Base-by-base conservation (phyloP, 2,888 invertebrate genomes). In the Acanthosepion lycidas region DNA sequence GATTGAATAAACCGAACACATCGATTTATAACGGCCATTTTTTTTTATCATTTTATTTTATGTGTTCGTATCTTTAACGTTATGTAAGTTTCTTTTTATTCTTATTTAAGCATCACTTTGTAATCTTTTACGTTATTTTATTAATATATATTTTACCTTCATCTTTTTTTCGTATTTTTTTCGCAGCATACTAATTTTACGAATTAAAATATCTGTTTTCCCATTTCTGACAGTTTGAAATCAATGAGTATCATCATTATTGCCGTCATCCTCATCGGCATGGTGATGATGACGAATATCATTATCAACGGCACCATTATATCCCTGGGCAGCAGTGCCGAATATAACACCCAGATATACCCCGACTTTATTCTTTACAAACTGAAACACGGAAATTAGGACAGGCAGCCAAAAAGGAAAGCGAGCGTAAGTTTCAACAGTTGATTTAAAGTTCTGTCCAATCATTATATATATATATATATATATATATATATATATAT, bases 1-100 rank as follows among this genome's bases (percentile, higher is more conserved):
- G 78, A 78, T 78, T 78, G 78, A 78, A 78, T 78, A 78, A 78
- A 78, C 78, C n/a, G 78, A 78, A 78, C 78, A 78, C 78, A 78
- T 78, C 78, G 78, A 78, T 78, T 78, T 78, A 78, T 78, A n/a
- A 78, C 78, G n/a, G n/a, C 9, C 78, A 20, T 78, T 78, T n/a
- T 78, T n/a, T 9, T n/a, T n/a, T 78, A 78, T n/a, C 78, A 78
- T 15, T n/a, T 15, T 78, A 78, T n/a, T n/a, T 33, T 78, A 78
- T n/a, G 9, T n/a, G 12, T 78, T 78, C 78, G n/a, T n/a, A n/a
- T 78, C n/a, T 78, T 78, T 78, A n/a, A 78, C 12, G n/a, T n/a
- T n/a, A n/a, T 78, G 18, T 78, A n/a, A 78, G 64, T n/a, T 78
- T 59, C 18, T 59, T 23, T 20, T 59, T 59, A 12, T 78, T 78